phyloP scores from a whole-genome alignment of 2,113 vertebrate genomes.

The Leucosticte australis region DNA sequence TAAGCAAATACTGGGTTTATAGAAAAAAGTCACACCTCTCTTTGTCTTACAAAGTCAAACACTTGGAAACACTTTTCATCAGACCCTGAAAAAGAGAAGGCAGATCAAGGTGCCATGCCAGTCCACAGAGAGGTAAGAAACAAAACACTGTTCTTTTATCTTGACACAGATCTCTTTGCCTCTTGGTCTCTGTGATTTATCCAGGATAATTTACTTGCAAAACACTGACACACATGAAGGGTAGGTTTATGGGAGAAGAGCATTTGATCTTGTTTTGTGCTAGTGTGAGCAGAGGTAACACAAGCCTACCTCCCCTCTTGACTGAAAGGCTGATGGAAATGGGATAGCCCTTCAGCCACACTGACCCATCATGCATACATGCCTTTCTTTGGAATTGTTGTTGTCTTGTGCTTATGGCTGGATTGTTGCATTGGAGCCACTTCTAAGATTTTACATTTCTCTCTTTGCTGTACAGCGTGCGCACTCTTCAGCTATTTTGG shows the following conservation, averaged over 20 bases:
- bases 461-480: neutral
- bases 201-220: neutral
- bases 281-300: neutral
- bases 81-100: neutral
- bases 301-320: neutral
- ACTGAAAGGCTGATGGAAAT: neutral
- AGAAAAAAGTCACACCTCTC: neutral
- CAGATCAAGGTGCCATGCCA: neutral
- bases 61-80: neutral
- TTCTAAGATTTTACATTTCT: neutral
- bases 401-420: neutral
- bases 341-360: neutral
- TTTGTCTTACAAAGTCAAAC: neutral
- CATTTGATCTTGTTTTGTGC: accelerated
- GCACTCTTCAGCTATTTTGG: neutral
- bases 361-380: neutral
- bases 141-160: neutral
- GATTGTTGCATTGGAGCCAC: neutral
- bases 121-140: neutral
- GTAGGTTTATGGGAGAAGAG: neutral
- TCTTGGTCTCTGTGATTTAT: neutral
- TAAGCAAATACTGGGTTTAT: neutral
- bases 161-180: neutral
- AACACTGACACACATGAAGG: neutral
- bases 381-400: neutral